A percentile compares a stretch with the other conserved stretches of the same genome.
Conservation (phyloP, 1,140 invertebrate genomes). For the Lerema accius region DNA sequence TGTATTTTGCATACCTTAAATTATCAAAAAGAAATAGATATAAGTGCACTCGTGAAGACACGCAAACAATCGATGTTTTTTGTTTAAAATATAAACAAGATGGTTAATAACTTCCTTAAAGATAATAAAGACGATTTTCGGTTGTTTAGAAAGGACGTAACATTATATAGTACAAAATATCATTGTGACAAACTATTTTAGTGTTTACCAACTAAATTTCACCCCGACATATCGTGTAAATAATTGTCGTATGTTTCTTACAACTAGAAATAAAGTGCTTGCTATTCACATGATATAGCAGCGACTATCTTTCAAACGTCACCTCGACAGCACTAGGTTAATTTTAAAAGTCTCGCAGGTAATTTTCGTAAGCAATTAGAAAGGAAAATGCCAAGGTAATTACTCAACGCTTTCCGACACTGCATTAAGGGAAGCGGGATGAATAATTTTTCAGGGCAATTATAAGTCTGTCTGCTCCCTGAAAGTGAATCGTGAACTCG, state of each 20-base stretch:
- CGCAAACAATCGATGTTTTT: too few species aligned
- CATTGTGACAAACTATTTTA: too few species aligned
- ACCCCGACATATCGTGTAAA: background rate
- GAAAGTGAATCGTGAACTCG: conserved; percentile 39
- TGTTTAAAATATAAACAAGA: too few species aligned
- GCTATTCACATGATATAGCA: background rate
- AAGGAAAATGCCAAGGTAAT: conserved; percentile 37
- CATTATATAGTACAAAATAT: too few species aligned
- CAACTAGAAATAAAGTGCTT: background rate
- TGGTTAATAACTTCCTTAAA: too few species aligned
- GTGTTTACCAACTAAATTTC: too few species aligned
- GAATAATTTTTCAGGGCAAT: conserved; percentile 42
- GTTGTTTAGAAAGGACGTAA: too few species aligned
- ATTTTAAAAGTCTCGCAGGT: conserved; percentile 37
- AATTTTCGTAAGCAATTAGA: conserved; percentile 42
- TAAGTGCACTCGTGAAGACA: too few species aligned
- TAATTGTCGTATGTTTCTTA: background rate
- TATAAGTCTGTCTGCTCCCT: conserved; percentile 39
- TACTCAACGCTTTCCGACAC: conserved; percentile 34
- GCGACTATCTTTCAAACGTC: conserved; percentile 3
- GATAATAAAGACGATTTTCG: too few species aligned
- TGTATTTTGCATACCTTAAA: too few species aligned
- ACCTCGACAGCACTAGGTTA: conserved; percentile 19
- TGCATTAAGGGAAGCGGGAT: conserved; percentile 42
- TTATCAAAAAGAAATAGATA: too few species aligned